Base-by-base conservation (phyloP, 2,888 invertebrate genomes). In the Brenthis daphne region DNA sequence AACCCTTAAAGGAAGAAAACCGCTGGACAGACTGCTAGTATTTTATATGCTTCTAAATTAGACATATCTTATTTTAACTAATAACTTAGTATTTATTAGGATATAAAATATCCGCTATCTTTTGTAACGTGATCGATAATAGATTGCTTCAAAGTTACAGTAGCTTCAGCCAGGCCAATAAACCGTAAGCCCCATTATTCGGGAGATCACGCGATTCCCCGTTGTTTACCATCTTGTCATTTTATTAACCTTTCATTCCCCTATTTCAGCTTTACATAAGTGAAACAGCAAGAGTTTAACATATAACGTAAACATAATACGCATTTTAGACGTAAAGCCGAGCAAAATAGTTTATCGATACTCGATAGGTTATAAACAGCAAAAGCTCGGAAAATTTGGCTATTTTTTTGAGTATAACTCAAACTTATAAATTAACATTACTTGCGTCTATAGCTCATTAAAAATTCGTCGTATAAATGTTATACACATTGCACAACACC, bases 201-300 rank as follows among this genome's bases (percentile, higher is more conserved):
- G 77, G 84, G 74, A 85, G 82, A 86, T 84, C 90, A 90, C 90
- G 90, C 90, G 88, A 90, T 87, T 83, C 79, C 81, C 75, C 76
- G 67, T 76, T 74, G 71, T 74, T 69, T 72, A 65, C 65, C 65
- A 61, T 70, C 67, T 72, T 69, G 72, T 69, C 65, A 61, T 71
- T 68, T 61, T 65, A 54, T 58, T 65, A 57, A 63, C 64, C 20
- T 67, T 65, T 53, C 29, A 66, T 56, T 58, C 55, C 57, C 70
- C 56, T 47, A 50, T 55, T 60, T 51, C 48, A 61, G 65, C n/a
- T 57, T 67, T 53, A 29, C 57, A 47, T 57, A 60, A 58, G 33
- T 43, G 16, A 37, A 55, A 20, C 57, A 64, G 16, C 51, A 53
- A 67, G 16, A 11, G 11, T 37, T 37, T 37, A 37, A 11, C 11